Evolutionary conservation across 2,797 vertebrate species (phyloP), one percentile per base, ranked within the genome.

Genomic region (Tarsius wallacei): DNA sequence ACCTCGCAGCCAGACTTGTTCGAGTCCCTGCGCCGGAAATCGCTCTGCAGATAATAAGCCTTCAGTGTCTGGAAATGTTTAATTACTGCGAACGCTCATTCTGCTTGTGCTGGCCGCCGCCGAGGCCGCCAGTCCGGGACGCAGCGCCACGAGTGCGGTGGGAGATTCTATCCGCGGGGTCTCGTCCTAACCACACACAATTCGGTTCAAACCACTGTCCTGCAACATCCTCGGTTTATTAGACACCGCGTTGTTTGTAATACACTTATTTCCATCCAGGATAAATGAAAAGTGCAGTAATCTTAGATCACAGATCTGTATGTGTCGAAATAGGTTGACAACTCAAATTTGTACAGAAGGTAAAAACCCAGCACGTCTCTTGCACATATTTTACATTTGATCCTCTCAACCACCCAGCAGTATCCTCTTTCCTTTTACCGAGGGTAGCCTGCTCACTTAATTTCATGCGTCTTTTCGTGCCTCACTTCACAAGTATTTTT

Each of bases 11-110:
- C 77, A 53, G 95, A 55, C 78, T 17, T 66, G 51, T 88, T 77
- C 1, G 64, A 49, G 66, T 64, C 84, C 85, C 73, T 61, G 73
- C 68, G n/a, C 96, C 87, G 94, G 97, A 97, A 97, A 97, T 87
- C 71, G 66, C 92, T 47, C 1, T 28, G 92, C 85, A 89, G 97
- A 97, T 97, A 97, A 96, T 88, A 91, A 91, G 81, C 82, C 90
- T 94, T 74, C 68, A 0, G 96, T 59, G 95, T 94, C 96, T 97
- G 95, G 96, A 96, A 97, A 97, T 95, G 90, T 96, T 96, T 97
- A 95, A 97, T 98, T 97, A 96, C 96, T 14, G 64, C 7, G 16
- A 81, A 88, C 33, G 24, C 80, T 83, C 90, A 14, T 73, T 93
- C 84, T 68, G 78, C 71, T 90, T 15, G 74, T 42, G 77, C 93